Evolutionary conservation across 2,797 vertebrate genomes (phyloP).

Genomic region (Alfaro cultratus): DNA sequence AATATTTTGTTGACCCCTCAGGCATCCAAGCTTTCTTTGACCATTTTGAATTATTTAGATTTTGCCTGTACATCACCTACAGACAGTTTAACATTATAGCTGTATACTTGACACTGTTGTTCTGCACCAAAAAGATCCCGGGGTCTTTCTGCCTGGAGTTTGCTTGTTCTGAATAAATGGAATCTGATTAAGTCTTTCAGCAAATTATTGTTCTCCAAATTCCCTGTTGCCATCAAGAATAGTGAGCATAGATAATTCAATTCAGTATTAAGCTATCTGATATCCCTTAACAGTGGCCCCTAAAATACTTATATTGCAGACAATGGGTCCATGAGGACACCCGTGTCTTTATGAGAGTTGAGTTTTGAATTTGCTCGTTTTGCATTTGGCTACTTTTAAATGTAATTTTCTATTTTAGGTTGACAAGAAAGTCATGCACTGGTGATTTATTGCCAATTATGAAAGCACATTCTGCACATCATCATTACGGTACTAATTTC

Average conservation of each 20-base stretch:
- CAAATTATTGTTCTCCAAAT: background rate
- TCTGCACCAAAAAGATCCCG: background rate
- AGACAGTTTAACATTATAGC: background rate
- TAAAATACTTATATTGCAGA: no score
- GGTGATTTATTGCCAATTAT: background rate
- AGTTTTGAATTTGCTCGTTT: background rate
- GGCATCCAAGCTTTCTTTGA: background rate
- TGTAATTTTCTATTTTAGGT: background rate
- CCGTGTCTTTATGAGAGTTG: no score
- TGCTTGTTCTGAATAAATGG: background rate
- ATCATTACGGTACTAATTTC: background rate
- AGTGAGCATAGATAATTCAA: background rate
- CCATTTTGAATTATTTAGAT: background rate
- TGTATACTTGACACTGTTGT: background rate
- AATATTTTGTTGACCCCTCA: background rate
- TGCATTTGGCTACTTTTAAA: background rate
- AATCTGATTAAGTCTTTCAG: background rate
- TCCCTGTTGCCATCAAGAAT: background rate
- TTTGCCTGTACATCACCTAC: background rate
- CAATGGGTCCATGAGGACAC: no score
- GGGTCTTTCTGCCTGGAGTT: background rate
- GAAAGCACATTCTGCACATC: background rate
- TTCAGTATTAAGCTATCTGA: background rate
- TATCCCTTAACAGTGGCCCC: no score
- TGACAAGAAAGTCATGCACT: background rate